phyloP scores from a whole-genome alignment of 2,888 invertebrate species.

The Lasioglossum lativentre region DNA sequence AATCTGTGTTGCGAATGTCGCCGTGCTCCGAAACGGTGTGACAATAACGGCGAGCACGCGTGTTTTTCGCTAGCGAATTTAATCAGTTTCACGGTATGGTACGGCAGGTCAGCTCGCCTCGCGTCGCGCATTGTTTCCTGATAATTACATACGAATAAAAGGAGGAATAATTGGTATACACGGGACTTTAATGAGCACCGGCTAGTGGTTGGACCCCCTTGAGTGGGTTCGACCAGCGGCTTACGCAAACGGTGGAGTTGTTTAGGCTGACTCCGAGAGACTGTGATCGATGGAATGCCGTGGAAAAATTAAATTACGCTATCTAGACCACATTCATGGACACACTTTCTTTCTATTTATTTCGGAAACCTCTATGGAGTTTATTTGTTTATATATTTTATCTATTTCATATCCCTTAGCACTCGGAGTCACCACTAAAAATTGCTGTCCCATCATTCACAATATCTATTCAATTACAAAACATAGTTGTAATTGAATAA shows the following conservation, averaged over 20 bases:
- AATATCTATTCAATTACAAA: too few species aligned
- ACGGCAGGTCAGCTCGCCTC: background rate
- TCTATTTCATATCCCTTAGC: too few species aligned
- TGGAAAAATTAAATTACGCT: background rate
- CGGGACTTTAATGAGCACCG: background rate
- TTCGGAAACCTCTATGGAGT: background rate
- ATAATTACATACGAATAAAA: conserved; percentile 5
- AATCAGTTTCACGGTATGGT: background rate
- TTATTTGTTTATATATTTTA: too few species aligned
- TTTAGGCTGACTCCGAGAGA: background rate
- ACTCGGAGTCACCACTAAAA: too few species aligned
- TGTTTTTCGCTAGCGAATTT: conserved; percentile 7
- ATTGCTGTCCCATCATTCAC: too few species aligned
- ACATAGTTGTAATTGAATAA: too few species aligned
- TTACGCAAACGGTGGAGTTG: background rate
- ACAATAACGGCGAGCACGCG: background rate
- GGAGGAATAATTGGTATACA: background rate
- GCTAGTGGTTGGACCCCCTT: background rate
- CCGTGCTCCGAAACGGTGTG: background rate
- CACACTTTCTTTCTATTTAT: background rate
- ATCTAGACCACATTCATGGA: background rate
- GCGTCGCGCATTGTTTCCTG: background rate
- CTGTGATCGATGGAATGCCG: background rate
- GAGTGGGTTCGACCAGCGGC: background rate
- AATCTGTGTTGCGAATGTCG: conserved; percentile 4